Evolutionary conservation across 2,888 invertebrate genomes (phyloP).

Genomic region (Noctua janthe): DNA sequence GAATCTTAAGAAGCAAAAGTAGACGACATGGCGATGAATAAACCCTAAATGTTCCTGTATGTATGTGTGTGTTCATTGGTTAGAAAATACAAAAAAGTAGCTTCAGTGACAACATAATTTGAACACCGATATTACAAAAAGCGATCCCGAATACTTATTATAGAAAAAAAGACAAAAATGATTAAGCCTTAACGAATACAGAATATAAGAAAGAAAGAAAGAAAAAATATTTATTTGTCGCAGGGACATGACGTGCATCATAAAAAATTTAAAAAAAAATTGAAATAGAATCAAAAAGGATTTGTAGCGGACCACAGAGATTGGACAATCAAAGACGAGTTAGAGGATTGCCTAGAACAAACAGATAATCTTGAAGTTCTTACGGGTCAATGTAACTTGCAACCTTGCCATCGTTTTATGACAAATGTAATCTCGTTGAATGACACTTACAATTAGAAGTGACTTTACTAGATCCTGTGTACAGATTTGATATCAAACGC

Average conservation of each 20-base stretch:
- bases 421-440: not conserved
- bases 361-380: not conserved
- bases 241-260: too few relatives aligned
- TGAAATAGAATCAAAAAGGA: not conserved
- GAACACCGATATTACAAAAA: not conserved
- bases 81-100: too few relatives aligned
- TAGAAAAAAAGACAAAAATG: not conserved
- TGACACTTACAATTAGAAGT: conserved; percentile 3
- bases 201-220: too few relatives aligned
- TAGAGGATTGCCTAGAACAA: not conserved
- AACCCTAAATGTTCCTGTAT: too few relatives aligned
- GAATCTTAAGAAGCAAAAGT: too few relatives aligned
- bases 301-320: not conserved
- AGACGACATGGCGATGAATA: too few relatives aligned
- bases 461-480: not conserved
- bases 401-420: conserved; percentile 14
- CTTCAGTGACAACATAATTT: not conserved
- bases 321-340: not conserved
- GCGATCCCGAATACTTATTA: not conserved
- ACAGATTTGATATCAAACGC: not conserved
- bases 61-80: too few relatives aligned
- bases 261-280: too few relatives aligned
- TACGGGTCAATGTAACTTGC: conserved; percentile 8
- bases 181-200: not conserved
- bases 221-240: too few relatives aligned